Conservation (phyloP, 2,888 invertebrate species). For the Hydriomena furcata region DNA sequence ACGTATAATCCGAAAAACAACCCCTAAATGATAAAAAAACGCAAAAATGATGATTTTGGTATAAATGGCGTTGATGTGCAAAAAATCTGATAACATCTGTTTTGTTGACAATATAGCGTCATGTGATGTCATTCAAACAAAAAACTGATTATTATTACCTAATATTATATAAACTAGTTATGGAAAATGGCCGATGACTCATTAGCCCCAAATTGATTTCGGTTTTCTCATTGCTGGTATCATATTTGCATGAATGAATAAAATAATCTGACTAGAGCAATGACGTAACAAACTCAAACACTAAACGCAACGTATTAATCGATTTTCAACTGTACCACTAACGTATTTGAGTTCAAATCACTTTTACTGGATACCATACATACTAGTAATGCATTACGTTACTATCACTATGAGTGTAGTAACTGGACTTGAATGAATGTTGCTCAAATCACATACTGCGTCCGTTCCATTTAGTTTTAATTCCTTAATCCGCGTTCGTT, state of each 20-base stretch:
- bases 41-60: no score
- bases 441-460: slow-evolving; percentile 40
- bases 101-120: no score
- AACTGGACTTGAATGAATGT: slow-evolving; percentile 43
- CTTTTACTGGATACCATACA: background rate
- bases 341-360: background rate
- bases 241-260: background rate
- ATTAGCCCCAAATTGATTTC: slow-evolving; percentile 43
- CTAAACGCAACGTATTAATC: background rate
- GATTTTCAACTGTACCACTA: slow-evolving; percentile 2
- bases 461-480: slow-evolving; percentile 45
- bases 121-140: no score
- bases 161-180: slow-evolving; percentile 46
- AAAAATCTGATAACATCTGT: no score
- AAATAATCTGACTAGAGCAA: no score
- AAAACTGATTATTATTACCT: no score
- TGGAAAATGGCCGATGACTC: slow-evolving; percentile 63
- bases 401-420: slow-evolving; percentile 37
- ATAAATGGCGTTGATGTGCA: no score
- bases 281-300: no score
- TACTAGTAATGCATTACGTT: slow-evolving; percentile 24
- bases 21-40: no score
- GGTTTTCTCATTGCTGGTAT: slow-evolving; percentile 24
- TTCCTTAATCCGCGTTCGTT: slow-evolving; percentile 47
- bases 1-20: no score